Evolutionary conservation across 2,888 invertebrate genomes (phyloP), one percentile per base, ranked within the genome.

Genomic region (Morpho deidamia): DNA sequence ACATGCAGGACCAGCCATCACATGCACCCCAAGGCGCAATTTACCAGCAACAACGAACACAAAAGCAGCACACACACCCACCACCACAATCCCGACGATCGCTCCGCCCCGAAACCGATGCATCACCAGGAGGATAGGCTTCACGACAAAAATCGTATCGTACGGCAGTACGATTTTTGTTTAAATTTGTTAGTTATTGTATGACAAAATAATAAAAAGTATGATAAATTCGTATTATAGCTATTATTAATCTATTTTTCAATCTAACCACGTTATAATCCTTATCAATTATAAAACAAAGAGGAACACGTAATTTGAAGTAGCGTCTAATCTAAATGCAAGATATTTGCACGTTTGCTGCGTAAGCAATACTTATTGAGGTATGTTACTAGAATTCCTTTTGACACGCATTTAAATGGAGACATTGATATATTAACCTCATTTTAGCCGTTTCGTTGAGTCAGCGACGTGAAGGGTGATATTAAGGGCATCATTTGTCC

Each of bases 291-390:
- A 32, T 40, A 7, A 11, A 40, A 11, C 7, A 33, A 0, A 42
- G 37, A 11, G 48, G 34, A 35, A 59, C 59, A 59, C 59, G 59
- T 59, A 56, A 45, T 41, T 45, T 34, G 50, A 43, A 44, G 14
- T 42, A 48, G 35, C 51, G 34, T 34, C 7, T 41, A 53, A 39
- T 45, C 38, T 45, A 32, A 56, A 59, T 59, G 56, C 51, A 44
- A 12, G 44, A 47, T 46, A 40, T 49, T 40, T 44, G 59, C 59
- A 59, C 56, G 59, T 59, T 51, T 32, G 59, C 59, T 59, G 53
- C 5, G 42, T 47, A 37, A 59, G 59, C 59, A 54, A 49, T 54
- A 33, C 49, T 34, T 39, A 34, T 11, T 45, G 49, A 56, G 51
- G 49, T 46, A 43, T 37, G 35, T 7, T n/a, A 33, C 47, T 45